Base-by-base conservation (phyloP, 2,888 invertebrate genomes). In the Sinohyriopsis cumingii region DNA sequence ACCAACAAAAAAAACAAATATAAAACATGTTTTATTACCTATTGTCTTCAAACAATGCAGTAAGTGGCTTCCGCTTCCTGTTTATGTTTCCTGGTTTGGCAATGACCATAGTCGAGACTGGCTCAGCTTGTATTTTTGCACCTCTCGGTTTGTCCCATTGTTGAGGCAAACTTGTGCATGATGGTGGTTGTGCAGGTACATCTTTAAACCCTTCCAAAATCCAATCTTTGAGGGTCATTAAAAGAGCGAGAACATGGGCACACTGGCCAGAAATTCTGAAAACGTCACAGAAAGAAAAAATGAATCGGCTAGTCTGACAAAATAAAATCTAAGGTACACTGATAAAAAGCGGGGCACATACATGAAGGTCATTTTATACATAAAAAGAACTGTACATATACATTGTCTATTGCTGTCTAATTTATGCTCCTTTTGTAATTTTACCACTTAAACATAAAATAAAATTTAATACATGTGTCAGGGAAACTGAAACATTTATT, bases 61-160 rank as follows among this genome's bases (percentile, higher is more conserved):
- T 62, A 12, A 70, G 22, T 22, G 73, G 73, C 55, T 63, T n/a
- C 55, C 63, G 55, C 53, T 73, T 70, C 53, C 68, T 55, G 59
- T 62, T 63, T 5, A 25, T n/a, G 53, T 68, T 70, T 19, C 54
- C 59, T 19, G 70, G 68, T 56, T 56, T 61, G 1, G 65, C 33
- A 6, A 73, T n/a, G n/a, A n/a, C n/a, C n/a, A n/a, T n/a, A n/a
- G n/a, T n/a, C n/a, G n/a, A n/a, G n/a, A n/a, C 73, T 5, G 73
- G 68, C 33, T 73, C 68, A n/a, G 71, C 55, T 18, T 19, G 6
- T 24, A 71, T 68, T 28, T 68, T 68, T 12, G 45, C 18, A 5
- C 73, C 66, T 28, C 28, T 28, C 28, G 28, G 28, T 28, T 68
- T 9, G 45, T 6, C 1, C 73, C 66, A 73, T 54, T 63, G 59